A percentile compares a stretch with the other conserved stretches of the same genome.
Evolutionary conservation across 2,797 vertebrate species (phyloP).

Genomic region (Sandelia bainsii): DNA sequence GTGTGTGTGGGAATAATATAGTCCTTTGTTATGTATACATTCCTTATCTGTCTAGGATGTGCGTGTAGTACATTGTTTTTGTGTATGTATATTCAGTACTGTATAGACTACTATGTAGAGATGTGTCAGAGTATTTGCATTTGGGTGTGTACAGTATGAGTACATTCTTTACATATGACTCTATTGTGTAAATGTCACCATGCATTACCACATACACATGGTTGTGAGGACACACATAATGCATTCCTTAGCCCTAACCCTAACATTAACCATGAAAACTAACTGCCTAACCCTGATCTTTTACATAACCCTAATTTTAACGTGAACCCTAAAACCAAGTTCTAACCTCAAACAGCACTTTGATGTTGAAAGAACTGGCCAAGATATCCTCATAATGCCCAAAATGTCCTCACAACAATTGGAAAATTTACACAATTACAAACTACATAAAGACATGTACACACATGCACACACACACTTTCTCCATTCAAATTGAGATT

Average conservation of each 20-base stretch:
- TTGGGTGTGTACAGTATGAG: conserved; percentile 30
- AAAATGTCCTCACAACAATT: neutral
- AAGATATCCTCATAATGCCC: too few relatives aligned
- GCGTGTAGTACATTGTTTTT: conserved; percentile 8
- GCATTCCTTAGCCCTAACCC: neutral
- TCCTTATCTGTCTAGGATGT: neutral
- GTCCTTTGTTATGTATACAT: neutral
- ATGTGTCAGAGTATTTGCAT: conserved; percentile 1
- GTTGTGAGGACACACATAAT: too few relatives aligned
- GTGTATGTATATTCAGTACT: neutral
- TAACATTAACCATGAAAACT: too few relatives aligned
- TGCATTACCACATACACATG: conserved; percentile 18
- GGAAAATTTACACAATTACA: too few relatives aligned
- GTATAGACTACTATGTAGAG: neutral
- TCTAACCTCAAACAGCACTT: too few relatives aligned
- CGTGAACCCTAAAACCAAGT: neutral
- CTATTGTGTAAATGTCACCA: conserved; percentile 30
- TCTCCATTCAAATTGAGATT: conserved; percentile 86
- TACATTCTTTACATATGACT: conserved; percentile 23
- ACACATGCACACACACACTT: conserved; percentile 15
- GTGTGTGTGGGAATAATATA: conserved; percentile 11
- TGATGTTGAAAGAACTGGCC: too few relatives aligned
- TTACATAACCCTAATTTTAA: neutral
- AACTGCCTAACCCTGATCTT: too few relatives aligned
- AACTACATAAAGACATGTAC: neutral